Conservation (phyloP, 2,888 invertebrate species). For the Drosophila robusta region DNA sequence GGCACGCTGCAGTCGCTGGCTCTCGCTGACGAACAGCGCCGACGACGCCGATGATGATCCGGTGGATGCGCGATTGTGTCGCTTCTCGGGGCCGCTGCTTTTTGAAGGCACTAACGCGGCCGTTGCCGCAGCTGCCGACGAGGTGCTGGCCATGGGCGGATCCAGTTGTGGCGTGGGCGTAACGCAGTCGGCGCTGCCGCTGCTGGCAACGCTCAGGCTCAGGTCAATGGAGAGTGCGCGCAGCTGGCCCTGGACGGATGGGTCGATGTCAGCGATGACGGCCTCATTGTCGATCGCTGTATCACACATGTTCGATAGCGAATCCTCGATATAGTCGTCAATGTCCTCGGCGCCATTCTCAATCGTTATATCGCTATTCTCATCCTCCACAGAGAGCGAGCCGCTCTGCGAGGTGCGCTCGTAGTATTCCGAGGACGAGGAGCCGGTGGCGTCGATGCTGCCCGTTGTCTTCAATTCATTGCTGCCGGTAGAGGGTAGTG, state of each 20-base stretch:
- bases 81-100: slow-evolving; percentile 2
- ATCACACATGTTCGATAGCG: slow-evolving; percentile 81
- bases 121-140: slow-evolving; percentile 37
- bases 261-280: slow-evolving; percentile 15
- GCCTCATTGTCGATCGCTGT: slow-evolving; percentile 73
- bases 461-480: slow-evolving; percentile 74
- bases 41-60: slow-evolving; percentile 42
- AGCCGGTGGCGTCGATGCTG: slow-evolving; percentile 74
- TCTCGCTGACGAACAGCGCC: slow-evolving; percentile 62
- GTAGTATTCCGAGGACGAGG: slow-evolving; percentile 73
- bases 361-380: slow-evolving; percentile 84
- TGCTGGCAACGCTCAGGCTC: slow-evolving; percentile 31
- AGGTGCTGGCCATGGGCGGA: slow-evolving; percentile 40
- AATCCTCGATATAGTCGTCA: slow-evolving; percentile 83
- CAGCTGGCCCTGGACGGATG: slow-evolving; percentile 51
- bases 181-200: slow-evolving; percentile 31
- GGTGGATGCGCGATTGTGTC: slow-evolving; percentile 24
- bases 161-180: slow-evolving; percentile 56
- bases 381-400: slow-evolving; percentile 84
- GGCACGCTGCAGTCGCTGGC: slow-evolving; percentile 79
- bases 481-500: slow-evolving; percentile 19
- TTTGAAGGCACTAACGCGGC: slow-evolving; percentile 10
- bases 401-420: slow-evolving; percentile 79
- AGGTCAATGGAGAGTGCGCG: slow-evolving; percentile 61
- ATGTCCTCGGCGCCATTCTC: slow-evolving; percentile 83